A percentile compares a stretch with the other conserved stretches of the same genome.
Evolutionary conservation across 1,140 invertebrate species (phyloP).

Genomic region (Epicauta chinensis): DNA sequence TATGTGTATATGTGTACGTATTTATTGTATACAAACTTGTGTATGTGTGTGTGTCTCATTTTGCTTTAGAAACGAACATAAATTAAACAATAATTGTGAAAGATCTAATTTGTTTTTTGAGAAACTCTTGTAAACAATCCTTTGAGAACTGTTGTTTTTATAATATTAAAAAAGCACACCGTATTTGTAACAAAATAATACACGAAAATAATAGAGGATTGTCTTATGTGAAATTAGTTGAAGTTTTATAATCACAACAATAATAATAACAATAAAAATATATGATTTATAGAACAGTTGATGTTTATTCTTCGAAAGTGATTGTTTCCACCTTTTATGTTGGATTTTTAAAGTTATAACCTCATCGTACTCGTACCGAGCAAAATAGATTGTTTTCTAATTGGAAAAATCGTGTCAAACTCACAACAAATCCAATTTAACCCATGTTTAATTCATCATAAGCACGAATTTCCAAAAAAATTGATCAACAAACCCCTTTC

Average conservation of each 20-base stretch:
- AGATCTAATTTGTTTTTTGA: constrained; percentile 10
- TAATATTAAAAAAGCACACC: background rate
- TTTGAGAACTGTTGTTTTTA: constrained; percentile 21
- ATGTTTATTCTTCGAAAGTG: background rate
- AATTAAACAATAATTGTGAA: constrained; percentile 26
- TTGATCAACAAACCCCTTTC: too few species aligned
- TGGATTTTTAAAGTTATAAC: constrained; percentile 6
- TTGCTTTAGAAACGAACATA: too few species aligned
- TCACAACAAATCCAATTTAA: constrained; percentile 4
- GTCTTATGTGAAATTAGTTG: constrained; percentile 1
- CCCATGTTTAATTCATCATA: constrained; percentile 18
- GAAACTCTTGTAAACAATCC: too few species aligned
- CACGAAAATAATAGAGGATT: constrained; percentile 3
- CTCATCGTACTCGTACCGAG: too few species aligned
- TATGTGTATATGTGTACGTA: background rate
- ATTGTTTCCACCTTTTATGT: background rate
- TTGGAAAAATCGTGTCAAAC: background rate
- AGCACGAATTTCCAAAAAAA: too few species aligned
- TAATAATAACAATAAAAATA: background rate
- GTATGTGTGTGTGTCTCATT: constrained; percentile 19
- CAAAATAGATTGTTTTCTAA: too few species aligned
- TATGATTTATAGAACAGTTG: background rate
- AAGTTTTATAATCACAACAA: background rate
- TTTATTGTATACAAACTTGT: background rate
- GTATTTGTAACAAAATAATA: constrained; percentile 4